Conservation (phyloP, 1,140 invertebrate genomes). For the Pseudomyrmex gracilis region DNA sequence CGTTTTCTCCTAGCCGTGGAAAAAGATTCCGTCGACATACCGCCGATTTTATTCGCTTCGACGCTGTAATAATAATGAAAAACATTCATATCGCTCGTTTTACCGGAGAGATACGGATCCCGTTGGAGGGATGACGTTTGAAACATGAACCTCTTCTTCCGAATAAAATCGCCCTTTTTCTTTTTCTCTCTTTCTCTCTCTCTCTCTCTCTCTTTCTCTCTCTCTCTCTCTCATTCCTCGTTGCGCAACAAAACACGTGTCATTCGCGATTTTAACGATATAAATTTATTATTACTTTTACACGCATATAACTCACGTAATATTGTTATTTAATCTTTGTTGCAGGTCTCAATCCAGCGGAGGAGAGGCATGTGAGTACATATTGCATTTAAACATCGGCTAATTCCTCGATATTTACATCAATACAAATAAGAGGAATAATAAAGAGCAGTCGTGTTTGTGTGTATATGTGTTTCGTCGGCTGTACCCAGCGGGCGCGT, state of each 20-base stretch:
- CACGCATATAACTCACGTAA: neutral
- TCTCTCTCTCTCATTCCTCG: too few species aligned
- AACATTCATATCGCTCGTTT: conserved; percentile 63
- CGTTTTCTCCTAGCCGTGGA: conserved; percentile 46
- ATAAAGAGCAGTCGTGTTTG: conserved; percentile 4
- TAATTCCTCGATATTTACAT: conserved; percentile 37
- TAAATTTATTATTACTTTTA: neutral
- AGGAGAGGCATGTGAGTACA: conserved; percentile 89
- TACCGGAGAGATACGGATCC: conserved; percentile 28
- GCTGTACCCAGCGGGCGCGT: conserved; percentile 57
- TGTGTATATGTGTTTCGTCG: neutral
- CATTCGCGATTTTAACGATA: neutral
- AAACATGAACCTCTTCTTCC: neutral
- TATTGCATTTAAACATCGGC: conserved; percentile 63
- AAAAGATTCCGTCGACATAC: conserved; percentile 66
- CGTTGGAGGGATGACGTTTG: conserved; percentile 1
- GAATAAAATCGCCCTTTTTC: neutral
- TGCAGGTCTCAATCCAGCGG: conserved; percentile 89
- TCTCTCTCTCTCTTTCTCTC: too few species aligned
- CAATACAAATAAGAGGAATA: conserved; percentile 11
- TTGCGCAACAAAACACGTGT: too few species aligned
- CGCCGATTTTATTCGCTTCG: conserved; percentile 61
- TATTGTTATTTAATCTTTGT: conserved; percentile 77
- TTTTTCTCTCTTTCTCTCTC: too few species aligned
- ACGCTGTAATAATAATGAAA: conserved; percentile 67